Evolutionary conservation across 2,797 vertebrate species (phyloP).

Genomic region (Pampus argenteus): DNA sequence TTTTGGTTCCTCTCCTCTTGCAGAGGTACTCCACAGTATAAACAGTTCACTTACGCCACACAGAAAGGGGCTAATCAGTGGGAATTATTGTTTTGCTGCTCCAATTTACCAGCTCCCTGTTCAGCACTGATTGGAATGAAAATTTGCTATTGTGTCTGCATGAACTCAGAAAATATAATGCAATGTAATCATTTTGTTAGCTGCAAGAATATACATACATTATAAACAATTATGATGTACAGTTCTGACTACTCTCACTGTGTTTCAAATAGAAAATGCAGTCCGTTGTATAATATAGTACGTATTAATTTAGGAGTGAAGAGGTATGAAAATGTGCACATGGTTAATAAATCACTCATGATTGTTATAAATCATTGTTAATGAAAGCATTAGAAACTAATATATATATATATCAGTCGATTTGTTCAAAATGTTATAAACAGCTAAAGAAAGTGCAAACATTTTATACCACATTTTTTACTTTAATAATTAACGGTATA

Average conservation of each 20-base stretch:
- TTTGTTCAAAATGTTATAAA: conserved; percentile 27
- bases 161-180: conserved; percentile 85
- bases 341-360: conserved; percentile 40
- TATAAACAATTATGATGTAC: conserved; percentile 71
- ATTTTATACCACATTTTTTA: conserved; percentile 18
- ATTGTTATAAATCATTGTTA: conserved; percentile 39
- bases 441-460: conserved; percentile 16
- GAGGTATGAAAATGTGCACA: conserved; percentile 38
- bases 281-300: conserved; percentile 42
- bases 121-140: conserved; percentile 99
- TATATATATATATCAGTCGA: conserved; percentile 2
- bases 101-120: conserved; percentile 99
- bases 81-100: conserved; percentile 99
- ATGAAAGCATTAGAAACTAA: conserved; percentile 24
- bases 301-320: conserved; percentile 50
- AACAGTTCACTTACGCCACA: conserved; percentile 99
- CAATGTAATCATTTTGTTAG: conserved; percentile 83
- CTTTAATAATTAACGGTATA: conserved; percentile 24
- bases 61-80: conserved; percentile 99
- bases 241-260: conserved; percentile 44
- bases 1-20: conserved; percentile 99
- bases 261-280: conserved; percentile 37
- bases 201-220: conserved; percentile 79
- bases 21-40: conserved; percentile 99
- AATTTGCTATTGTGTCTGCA: conserved; percentile 91